phyloP scores from a whole-genome alignment of 1,140 invertebrate genomes.

The Doryteuthis pealeii region DNA sequence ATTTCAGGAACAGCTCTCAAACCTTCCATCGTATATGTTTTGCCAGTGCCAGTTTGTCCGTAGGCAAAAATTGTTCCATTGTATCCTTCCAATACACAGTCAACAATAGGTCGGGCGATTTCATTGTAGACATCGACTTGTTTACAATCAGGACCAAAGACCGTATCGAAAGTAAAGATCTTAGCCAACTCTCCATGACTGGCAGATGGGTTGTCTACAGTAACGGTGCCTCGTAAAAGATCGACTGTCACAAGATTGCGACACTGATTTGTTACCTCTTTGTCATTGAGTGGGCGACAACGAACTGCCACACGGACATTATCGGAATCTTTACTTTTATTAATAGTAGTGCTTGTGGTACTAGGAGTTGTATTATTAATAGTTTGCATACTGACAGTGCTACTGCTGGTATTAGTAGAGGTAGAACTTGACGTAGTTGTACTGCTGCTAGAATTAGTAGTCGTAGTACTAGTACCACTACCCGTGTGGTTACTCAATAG shows the following conservation, averaged over 20 bases:
- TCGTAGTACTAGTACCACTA: not conserved
- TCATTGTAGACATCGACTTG: constrained; percentile 88
- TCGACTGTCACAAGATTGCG: constrained; percentile 64
- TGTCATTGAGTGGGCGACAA: constrained; percentile 84
- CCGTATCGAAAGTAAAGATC: constrained; percentile 86
- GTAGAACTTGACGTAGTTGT: not conserved
- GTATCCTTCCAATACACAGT: constrained; percentile 92
- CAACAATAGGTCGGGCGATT: constrained; percentile 84
- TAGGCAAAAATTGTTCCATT: constrained; percentile 74
- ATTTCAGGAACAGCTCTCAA: constrained; percentile 65
- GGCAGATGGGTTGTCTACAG: constrained; percentile 71
- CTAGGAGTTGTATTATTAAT: not conserved
- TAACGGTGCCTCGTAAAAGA: constrained; percentile 75
- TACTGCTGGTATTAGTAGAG: not conserved
- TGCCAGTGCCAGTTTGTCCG: constrained; percentile 63
- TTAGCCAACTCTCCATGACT: constrained; percentile 65
- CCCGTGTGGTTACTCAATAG: not conserved
- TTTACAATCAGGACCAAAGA: constrained; percentile 61
- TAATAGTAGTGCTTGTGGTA: constrained; percentile 25
- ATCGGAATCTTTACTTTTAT: constrained; percentile 62
- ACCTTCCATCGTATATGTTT: constrained; percentile 59
- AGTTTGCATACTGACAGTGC: no score
- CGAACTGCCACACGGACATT: constrained; percentile 86
- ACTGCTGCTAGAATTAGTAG: not conserved
- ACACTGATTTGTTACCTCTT: constrained; percentile 64